Evolutionary conservation across 2,888 invertebrate species (phyloP).

Genomic region (Scaptomyza parva): DNA sequence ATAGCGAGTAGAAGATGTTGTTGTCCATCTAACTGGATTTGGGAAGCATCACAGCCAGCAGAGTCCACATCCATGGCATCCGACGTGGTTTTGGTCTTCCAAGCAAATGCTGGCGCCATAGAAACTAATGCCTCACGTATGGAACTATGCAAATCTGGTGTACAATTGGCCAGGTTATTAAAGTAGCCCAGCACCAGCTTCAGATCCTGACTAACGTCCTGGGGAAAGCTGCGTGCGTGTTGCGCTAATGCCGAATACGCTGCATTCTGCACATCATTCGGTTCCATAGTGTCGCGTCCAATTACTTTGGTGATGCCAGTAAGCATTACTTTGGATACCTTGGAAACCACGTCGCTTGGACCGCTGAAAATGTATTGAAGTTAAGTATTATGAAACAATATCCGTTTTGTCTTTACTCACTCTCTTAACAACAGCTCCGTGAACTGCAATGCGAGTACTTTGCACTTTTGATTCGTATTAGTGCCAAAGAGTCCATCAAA

Average conservation of each 20-base stretch:
- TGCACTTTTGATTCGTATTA: slow-evolving; percentile 93
- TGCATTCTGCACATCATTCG: slow-evolving; percentile 85
- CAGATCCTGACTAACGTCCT: slow-evolving; percentile 89
- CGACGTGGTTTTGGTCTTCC: slow-evolving; percentile 71
- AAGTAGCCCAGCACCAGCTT: slow-evolving; percentile 84
- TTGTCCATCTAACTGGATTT: slow-evolving; percentile 82
- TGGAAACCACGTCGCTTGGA: slow-evolving; percentile 82
- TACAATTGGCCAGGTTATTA: slow-evolving; percentile 81
- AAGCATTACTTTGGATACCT: slow-evolving; percentile 83
- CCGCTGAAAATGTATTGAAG: slow-evolving; percentile 66
- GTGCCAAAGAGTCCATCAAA: slow-evolving; percentile 94
- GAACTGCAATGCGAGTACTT: slow-evolving; percentile 92
- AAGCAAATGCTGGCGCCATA: slow-evolving; percentile 88
- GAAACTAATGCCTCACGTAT: slow-evolving; percentile 89
- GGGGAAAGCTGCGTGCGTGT: slow-evolving; percentile 86
- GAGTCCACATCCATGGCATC: slow-evolving; percentile 69
- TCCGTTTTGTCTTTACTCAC: slow-evolving; percentile 86
- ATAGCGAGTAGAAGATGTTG: slow-evolving; percentile 87
- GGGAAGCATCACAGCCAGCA: slow-evolving; percentile 33
- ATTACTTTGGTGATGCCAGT: slow-evolving; percentile 83
- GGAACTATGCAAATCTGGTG: slow-evolving; percentile 87
- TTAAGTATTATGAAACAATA: background rate
- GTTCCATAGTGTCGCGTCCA: slow-evolving; percentile 81
- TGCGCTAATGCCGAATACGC: slow-evolving; percentile 84
- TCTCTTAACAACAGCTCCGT: slow-evolving; percentile 92